A percentile compares a stretch with the other conserved stretches of the same genome.
phyloP scores from a whole-genome alignment of 2,888 invertebrate genomes.

The Sinelater perroti region DNA sequence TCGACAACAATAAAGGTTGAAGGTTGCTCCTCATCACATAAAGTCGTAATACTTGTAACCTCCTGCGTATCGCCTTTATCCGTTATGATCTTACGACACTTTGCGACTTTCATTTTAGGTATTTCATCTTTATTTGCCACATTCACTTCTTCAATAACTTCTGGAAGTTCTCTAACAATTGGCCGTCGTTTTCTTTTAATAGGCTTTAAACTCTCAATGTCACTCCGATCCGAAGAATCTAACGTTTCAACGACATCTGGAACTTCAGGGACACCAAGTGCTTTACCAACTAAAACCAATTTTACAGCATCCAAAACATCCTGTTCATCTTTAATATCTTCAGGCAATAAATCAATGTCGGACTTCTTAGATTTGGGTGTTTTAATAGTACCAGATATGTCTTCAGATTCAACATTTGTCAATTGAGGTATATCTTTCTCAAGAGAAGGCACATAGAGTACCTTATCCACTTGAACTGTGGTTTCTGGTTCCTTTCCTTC shows the following conservation, averaged over 20 bases:
- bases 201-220: no score
- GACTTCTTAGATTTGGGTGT: conserved; percentile 41
- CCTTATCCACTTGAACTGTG: conserved; percentile 42
- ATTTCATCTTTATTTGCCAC: conserved; percentile 26
- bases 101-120: conserved; percentile 44
- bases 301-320: conserved; percentile 47
- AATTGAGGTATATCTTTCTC: no score
- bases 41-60: no score
- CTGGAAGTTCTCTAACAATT: conserved; percentile 5
- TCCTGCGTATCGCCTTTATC: conserved; percentile 39
- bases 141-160: conserved; percentile 30
- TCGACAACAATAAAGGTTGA: no score
- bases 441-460: conserved; percentile 7
- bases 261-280: conserved; percentile 29
- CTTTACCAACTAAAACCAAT: conserved; percentile 28
- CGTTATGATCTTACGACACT: conserved; percentile 41
- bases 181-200: conserved; percentile 4
- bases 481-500: conserved; percentile 50
- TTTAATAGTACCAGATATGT: no score
- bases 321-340: conserved; percentile 39
- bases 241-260: conserved; percentile 39
- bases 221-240: no score
- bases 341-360: conserved; percentile 2
- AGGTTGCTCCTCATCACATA: no score
- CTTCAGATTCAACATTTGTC: no score